These are phyloP conservation scores for Ceryle rudis DNA, from an alignment of 2,797 vertebrate species.

Conservation along the genomic window DNA sequence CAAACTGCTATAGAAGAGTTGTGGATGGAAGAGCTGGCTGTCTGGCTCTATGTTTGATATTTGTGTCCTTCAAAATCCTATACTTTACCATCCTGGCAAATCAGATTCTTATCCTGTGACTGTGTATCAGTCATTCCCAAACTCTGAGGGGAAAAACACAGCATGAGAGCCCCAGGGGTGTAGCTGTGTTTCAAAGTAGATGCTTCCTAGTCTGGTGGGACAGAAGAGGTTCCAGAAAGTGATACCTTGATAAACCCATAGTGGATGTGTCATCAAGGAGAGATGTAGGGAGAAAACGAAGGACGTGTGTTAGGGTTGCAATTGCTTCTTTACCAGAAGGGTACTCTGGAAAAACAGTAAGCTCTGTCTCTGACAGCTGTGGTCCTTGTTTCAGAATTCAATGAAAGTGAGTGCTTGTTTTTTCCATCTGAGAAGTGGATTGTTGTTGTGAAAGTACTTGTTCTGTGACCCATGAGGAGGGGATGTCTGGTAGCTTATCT, in stretches of 20 bases:
- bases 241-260: background rate
- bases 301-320: fast-evolving
- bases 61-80: background rate
- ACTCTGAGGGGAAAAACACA: background rate
- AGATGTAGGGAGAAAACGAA: background rate
- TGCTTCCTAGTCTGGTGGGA: background rate
- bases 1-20: background rate
- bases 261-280: background rate
- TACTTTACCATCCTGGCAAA: background rate
- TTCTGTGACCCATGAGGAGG: background rate
- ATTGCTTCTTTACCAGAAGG: background rate
- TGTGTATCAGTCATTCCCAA: background rate
- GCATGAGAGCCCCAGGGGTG: too few relatives aligned
- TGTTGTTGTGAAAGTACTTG: background rate
- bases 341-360: background rate
- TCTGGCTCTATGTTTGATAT: background rate
- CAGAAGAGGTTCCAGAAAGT: background rate
- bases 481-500: background rate
- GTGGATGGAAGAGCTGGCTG: background rate
- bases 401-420: background rate
- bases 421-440: background rate
- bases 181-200: fast-evolving
- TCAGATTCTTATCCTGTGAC: background rate
- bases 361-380: background rate
- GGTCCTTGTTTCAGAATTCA: background rate